phyloP scores from a whole-genome alignment of 1,140 invertebrate species.

The Drosophila nigrodunni region DNA sequence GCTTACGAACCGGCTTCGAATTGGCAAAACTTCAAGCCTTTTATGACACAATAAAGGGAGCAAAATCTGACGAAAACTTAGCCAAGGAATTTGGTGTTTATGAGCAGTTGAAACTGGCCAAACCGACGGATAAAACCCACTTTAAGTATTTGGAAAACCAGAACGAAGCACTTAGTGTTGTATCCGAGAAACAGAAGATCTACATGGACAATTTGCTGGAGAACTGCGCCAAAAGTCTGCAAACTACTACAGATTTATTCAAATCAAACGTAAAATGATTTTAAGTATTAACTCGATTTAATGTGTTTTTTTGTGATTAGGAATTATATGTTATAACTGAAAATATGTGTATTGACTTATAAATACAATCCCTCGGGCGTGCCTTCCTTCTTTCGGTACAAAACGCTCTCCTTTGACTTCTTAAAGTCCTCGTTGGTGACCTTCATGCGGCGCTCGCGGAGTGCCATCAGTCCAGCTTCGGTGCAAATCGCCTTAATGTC shows the following conservation, averaged over 20 bases:
- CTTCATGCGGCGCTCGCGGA: slow-evolving; percentile 99
- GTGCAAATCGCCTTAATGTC: slow-evolving; percentile 99
- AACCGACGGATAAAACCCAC: slow-evolving; percentile 54
- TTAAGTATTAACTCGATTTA: slow-evolving; percentile 63
- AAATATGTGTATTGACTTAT: slow-evolving; percentile 86
- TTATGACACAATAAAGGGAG: slow-evolving; percentile 33
- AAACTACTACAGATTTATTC: slow-evolving; percentile 71
- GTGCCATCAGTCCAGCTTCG: slow-evolving; percentile 98
- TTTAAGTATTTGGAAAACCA: slow-evolving; percentile 57
- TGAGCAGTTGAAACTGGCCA: slow-evolving; percentile 34
- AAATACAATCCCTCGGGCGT: slow-evolving; percentile 99
- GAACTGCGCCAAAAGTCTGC: slow-evolving; percentile 45
- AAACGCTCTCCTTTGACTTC: slow-evolving; percentile 99
- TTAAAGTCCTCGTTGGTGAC: slow-evolving; percentile 99
- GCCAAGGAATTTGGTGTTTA: slow-evolving; percentile 35
- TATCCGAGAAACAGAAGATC: slow-evolving; percentile 58
- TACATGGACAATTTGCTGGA: slow-evolving; percentile 59
- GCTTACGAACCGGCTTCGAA: slow-evolving; percentile 85
- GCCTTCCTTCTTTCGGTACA: slow-evolving; percentile 99
- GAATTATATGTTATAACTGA: slow-evolving; percentile 74
- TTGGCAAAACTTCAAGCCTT: slow-evolving; percentile 80
- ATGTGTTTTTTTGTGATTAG: slow-evolving; percentile 56
- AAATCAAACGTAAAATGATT: slow-evolving; percentile 32
- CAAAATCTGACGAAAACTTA: slow-evolving; percentile 9
- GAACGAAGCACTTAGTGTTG: slow-evolving; percentile 30